Evolutionary conservation across 2,113 vertebrate genomes (phyloP), one percentile per base, ranked within the genome.

Genomic region (Austrofundulus limnaeus): DNA sequence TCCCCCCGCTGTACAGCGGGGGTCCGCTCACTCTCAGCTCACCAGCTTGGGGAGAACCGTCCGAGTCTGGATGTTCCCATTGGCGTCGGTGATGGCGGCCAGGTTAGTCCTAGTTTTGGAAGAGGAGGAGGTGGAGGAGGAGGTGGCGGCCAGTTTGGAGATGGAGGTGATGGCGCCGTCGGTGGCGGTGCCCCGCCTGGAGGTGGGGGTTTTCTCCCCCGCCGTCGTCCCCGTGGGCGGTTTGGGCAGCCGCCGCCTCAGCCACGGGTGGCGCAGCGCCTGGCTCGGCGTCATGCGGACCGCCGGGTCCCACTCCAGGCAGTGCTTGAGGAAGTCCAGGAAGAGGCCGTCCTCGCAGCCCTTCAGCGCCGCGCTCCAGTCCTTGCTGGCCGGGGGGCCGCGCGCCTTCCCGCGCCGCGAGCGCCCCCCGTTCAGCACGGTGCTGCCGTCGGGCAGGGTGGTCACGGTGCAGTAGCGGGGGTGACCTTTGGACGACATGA

Each of bases 31-130:
- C 61, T 82, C 82, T 93, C 94, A 99, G 92, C 95, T 98, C 80
- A 99, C 96, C 14, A 99, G 93, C 92, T 99, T 99, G 91, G 97
- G 96, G 93, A 99, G 94, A 74, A 98, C 95, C 73, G 97, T 98
- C 91, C 97, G 92, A 54, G 96, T 94, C 89, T 99, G 97, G 90
- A 98, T 95, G 94, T 99, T 99, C 68, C 97, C 97, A 73, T 99
- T 99, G 90, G 97, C 96, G 67, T 99, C 97, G 0, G 97, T 97
- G 85, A 98, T 96, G 63, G 96, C 94, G 47, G 95, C 92, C 89
- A 99, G 85, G 90, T 98, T 98, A 95, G 96, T 98, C 92, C 96
- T 95, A 88, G 96, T 90, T 92, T 98, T 98, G 88, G 96, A 93
- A 88, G 95, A 92, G 88, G 93, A 94, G 24, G 75, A 28, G 0